These are phyloP conservation scores for Dromaius novaehollandiae DNA, from an alignment of 2,113 vertebrate species.

Conservation along the genomic window DNA sequence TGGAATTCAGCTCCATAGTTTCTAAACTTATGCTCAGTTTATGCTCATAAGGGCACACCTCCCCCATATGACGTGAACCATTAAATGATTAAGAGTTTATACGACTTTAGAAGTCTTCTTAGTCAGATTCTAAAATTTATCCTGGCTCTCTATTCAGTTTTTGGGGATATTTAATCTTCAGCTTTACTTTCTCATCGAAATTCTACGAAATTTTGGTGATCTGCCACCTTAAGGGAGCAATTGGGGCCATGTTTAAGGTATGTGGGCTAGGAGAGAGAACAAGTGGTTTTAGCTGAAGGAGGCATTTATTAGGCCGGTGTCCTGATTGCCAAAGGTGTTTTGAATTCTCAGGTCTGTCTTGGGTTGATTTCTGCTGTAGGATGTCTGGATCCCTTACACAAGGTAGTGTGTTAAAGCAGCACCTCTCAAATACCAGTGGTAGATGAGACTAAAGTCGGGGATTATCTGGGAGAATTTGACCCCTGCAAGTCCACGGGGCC, in stretches of 20 bases:
- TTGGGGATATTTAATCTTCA: background rate
- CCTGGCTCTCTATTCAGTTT: background rate
- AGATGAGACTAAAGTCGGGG: too few species aligned
- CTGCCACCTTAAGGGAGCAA: fast-evolving
- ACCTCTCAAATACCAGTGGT: background rate
- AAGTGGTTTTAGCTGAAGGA: background rate
- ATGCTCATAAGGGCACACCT: background rate
- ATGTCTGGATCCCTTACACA: background rate
- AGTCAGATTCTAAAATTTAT: background rate
- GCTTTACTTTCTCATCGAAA: background rate
- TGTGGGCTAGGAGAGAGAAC: background rate
- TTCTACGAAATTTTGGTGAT: too few species aligned
- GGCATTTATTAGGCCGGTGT: too few species aligned
- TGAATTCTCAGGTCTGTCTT: too few species aligned
- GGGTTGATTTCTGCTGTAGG: background rate
- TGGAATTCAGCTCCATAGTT: background rate
- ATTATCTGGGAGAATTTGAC: too few species aligned
- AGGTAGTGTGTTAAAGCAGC: background rate
- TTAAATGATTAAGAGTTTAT: background rate
- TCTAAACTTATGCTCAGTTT: background rate
- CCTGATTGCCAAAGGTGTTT: too few species aligned
- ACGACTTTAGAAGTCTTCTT: background rate
- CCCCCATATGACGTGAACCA: fast-evolving
- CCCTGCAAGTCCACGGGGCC: too few species aligned
- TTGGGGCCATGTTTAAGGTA: background rate